Evolutionary conservation across 2,888 invertebrate species (phyloP).

Genomic region (Cephus runcator): DNA sequence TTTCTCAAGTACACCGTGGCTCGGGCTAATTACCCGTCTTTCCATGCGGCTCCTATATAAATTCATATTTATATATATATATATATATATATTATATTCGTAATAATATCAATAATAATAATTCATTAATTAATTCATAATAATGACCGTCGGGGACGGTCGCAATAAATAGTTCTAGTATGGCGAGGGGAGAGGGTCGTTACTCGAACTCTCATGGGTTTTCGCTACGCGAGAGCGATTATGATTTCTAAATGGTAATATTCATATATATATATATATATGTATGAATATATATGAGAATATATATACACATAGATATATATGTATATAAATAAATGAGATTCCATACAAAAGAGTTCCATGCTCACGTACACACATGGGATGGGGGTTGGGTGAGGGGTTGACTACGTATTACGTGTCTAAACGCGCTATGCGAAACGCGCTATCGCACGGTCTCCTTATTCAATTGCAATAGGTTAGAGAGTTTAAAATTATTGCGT

Average conservation of each 20-base stretch:
- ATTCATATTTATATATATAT: slow-evolving; percentile 29
- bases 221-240: not conserved
- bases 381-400: slow-evolving; percentile 27
- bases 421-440: slow-evolving; percentile 49
- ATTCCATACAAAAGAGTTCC: slow-evolving; percentile 45
- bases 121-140: slow-evolving; percentile 17
- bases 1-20: slow-evolving; percentile 20
- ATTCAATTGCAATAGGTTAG: not conserved
- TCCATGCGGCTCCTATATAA: slow-evolving; percentile 21
- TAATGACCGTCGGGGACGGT: slow-evolving; percentile 5
- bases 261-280: slow-evolving; percentile 6
- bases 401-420: slow-evolving; percentile 50
- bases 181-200: not conserved
- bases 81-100: slow-evolving; percentile 34
- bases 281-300: slow-evolving; percentile 1
- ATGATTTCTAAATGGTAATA: not conserved
- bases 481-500: slow-evolving; percentile 47
- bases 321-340: slow-evolving; percentile 10
- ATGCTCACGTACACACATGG: slow-evolving; percentile 42
- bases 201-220: not conserved
- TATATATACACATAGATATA: slow-evolving; percentile 6
- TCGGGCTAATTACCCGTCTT: slow-evolving; percentile 3
- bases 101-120: slow-evolving; percentile 41
- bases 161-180: not conserved
- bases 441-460: not conserved